These are phyloP conservation scores for Hoplias malabaricus DNA, from an alignment of 2,113 vertebrate genomes.

Conservation along the genomic window DNA sequence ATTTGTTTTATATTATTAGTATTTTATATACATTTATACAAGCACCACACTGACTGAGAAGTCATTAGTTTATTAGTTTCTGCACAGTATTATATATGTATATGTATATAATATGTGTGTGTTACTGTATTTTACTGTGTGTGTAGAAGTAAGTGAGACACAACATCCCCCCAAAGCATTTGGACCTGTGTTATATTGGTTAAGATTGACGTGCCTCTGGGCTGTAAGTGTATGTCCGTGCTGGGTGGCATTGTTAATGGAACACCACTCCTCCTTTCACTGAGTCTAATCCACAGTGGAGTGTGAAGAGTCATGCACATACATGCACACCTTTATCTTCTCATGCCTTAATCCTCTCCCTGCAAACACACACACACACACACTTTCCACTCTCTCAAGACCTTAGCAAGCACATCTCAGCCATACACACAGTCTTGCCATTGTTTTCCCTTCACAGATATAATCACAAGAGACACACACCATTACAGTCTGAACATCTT, in stretches of 20 bases:
- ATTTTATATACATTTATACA: too few relatives aligned
- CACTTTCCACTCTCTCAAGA: slow-evolving; percentile 16
- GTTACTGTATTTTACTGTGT: not conserved
- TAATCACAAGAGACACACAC: slow-evolving; percentile 57
- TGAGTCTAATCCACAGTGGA: slow-evolving; percentile 26
- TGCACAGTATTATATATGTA: too few relatives aligned
- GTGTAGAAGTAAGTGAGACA: not conserved
- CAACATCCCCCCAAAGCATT: not conserved
- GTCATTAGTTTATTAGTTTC: not conserved
- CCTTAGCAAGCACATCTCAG: slow-evolving; percentile 51
- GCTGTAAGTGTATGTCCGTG: slow-evolving; percentile 49
- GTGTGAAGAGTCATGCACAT: slow-evolving; percentile 58
- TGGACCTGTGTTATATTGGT: slow-evolving; percentile 10
- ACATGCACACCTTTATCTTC: slow-evolving; percentile 66
- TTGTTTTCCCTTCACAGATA: slow-evolving; percentile 70
- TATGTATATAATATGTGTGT: too few relatives aligned
- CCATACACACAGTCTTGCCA: slow-evolving; percentile 59
- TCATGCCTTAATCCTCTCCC: not conserved
- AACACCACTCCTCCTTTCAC: not conserved
- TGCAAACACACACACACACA: not conserved
- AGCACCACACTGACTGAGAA: too few relatives aligned
- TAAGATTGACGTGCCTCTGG: slow-evolving; percentile 55
- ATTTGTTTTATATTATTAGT: too few relatives aligned
- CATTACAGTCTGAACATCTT: slow-evolving; percentile 48
- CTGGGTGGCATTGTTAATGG: slow-evolving; percentile 70